Conservation (phyloP, 2,797 vertebrate genomes). For the Babyrousa celebensis region DNA sequence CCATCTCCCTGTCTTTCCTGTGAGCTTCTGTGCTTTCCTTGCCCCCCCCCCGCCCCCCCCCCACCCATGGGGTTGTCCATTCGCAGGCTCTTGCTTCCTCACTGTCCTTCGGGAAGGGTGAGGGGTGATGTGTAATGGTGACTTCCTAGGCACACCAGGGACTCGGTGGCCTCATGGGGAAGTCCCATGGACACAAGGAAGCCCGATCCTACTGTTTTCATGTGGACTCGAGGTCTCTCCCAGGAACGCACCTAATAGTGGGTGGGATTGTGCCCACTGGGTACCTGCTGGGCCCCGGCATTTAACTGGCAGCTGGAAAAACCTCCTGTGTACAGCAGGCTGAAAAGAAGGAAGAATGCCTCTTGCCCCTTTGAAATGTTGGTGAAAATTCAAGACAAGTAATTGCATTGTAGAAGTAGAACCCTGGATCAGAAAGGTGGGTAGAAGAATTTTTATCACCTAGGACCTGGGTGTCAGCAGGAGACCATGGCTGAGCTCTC, state of each 20-base stretch:
- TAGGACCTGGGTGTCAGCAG: neutral
- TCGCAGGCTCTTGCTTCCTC: neutral
- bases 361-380: conserved; percentile 23
- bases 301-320: conserved; percentile 4
- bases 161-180: neutral
- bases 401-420: neutral
- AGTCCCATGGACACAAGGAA: neutral
- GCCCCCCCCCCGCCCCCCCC: too few relatives aligned
- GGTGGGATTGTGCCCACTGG: neutral
- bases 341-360: conserved; percentile 42
- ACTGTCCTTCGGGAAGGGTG: neutral
- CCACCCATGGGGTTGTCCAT: neutral
- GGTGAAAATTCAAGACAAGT: neutral
- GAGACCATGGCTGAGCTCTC: neutral
- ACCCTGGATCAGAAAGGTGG: neutral
- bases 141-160: neutral
- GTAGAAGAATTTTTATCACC: neutral
- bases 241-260: neutral
- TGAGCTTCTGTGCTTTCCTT: neutral
- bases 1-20: neutral
- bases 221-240: neutral
- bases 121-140: neutral
- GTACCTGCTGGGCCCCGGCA: neutral
- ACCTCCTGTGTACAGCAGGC: neutral
- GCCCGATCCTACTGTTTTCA: neutral